Conservation (phyloP, 2,797 vertebrate genomes). For the Neopelma chrysocephalum region DNA sequence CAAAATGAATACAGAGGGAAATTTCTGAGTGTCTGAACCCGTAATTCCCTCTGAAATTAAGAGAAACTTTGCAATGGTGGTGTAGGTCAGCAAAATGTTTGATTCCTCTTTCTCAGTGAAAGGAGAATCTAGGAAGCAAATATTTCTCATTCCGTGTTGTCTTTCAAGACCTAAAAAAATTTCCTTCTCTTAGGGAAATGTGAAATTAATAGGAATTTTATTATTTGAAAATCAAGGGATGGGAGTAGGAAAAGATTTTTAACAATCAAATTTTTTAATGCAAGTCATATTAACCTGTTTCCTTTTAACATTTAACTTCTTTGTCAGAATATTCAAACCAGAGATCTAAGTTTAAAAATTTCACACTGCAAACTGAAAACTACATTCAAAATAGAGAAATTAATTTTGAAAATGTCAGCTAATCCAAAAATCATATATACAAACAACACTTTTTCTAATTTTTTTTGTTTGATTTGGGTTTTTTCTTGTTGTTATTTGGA, state of each 20-base stretch:
- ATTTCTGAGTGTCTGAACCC: not conserved
- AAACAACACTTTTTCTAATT: not conserved
- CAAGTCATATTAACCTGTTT: not conserved
- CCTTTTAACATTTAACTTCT: not conserved
- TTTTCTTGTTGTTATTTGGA: not conserved
- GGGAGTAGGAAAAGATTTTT: not conserved
- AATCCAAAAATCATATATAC: not conserved
- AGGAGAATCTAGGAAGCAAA: not conserved
- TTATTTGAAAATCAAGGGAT: not conserved
- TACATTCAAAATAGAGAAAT: not conserved
- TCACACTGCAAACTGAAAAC: not conserved
- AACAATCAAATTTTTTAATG: not conserved
- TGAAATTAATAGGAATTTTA: not conserved
- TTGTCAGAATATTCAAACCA: not conserved
- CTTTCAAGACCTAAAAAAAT: not conserved
- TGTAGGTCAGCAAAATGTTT: not conserved
- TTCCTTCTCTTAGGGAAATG: not conserved
- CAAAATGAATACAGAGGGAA: not conserved
- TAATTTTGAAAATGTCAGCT: not conserved
- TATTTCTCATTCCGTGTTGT: not conserved
- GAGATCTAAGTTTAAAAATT: not conserved
- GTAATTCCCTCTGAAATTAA: not conserved
- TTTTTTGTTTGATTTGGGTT: too few relatives aligned
- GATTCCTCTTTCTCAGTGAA: not conserved
- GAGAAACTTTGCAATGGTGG: not conserved